Conservation (phyloP, 2,113 vertebrate genomes). For the Anolis sagrei region DNA sequence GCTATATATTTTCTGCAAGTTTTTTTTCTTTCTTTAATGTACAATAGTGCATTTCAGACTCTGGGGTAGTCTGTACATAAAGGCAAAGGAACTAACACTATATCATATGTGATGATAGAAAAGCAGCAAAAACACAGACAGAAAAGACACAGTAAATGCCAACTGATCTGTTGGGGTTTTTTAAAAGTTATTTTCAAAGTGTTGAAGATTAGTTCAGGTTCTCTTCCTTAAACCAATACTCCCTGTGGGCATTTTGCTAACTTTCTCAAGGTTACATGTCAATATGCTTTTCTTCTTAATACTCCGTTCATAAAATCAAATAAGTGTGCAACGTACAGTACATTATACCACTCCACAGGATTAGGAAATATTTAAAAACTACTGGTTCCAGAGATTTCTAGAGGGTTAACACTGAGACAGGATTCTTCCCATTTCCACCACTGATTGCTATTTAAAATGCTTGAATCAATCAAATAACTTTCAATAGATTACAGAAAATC, state of each 20-base stretch:
- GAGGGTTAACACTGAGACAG: background rate
- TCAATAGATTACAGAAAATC: background rate
- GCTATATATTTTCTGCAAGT: constrained; percentile 6
- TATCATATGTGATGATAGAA: constrained; percentile 8
- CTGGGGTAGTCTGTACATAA: background rate
- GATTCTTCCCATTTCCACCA: background rate
- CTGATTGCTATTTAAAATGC: background rate
- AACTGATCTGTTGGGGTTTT: background rate
- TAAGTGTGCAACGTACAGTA: background rate
- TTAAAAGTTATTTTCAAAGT: constrained; percentile 6
- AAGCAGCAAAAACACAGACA: background rate
- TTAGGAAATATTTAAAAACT: background rate
- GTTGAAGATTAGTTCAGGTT: background rate
- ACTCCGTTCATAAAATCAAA: constrained; percentile 16
- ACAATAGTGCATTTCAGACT: constrained; percentile 9
- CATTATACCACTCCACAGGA: background rate
- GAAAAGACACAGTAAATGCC: background rate
- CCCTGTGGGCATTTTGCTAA: background rate
- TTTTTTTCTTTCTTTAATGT: constrained; percentile 19
- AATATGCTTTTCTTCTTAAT: background rate
- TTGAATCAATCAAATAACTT: background rate
- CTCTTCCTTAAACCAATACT: constrained; percentile 19
- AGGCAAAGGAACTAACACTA: constrained; percentile 8
- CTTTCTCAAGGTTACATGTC: background rate
- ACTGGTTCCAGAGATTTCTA: background rate